A percentile compares a stretch with the other conserved stretches of the same genome.
Conservation (phyloP, 1,140 invertebrate genomes). For the Trachelipus rathkii region DNA sequence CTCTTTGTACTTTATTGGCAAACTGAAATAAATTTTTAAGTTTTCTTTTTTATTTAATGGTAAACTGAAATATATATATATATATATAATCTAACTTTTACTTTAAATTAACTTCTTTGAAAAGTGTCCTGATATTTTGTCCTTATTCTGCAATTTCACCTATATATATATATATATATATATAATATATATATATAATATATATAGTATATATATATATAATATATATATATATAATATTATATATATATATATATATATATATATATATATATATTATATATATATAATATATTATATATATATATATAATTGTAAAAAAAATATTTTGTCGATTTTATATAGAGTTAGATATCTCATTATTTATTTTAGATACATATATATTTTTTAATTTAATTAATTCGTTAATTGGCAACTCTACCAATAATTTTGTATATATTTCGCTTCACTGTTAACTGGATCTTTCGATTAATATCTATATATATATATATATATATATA, state of each 20-base stretch:
- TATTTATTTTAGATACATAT: neutral
- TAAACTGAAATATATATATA: neutral
- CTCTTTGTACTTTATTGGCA: no score
- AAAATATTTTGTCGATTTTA: neutral
- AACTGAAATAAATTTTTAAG: no score
- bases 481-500: constrained; percentile 13
- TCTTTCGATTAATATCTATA: neutral
- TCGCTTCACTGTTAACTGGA: no score
- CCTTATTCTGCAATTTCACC: no score
- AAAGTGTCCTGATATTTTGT: no score
- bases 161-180: constrained; percentile 18
- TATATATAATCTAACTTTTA: no score
- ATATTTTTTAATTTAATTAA: neutral
- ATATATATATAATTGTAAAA: neutral
- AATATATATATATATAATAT: constrained; percentile 14
- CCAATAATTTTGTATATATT: neutral
- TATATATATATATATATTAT: constrained; percentile 3
- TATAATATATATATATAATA: constrained; percentile 5
- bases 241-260: neutral
- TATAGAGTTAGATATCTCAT: neutral
- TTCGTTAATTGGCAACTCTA: neutral
- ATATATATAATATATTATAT: neutral
- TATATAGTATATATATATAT: constrained; percentile 14
- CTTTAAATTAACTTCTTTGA: no score
- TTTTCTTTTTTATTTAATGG: no score